These are phyloP conservation scores for Acronicta psi DNA, from an alignment of 2,888 invertebrate species.

Conservation along the genomic window DNA sequence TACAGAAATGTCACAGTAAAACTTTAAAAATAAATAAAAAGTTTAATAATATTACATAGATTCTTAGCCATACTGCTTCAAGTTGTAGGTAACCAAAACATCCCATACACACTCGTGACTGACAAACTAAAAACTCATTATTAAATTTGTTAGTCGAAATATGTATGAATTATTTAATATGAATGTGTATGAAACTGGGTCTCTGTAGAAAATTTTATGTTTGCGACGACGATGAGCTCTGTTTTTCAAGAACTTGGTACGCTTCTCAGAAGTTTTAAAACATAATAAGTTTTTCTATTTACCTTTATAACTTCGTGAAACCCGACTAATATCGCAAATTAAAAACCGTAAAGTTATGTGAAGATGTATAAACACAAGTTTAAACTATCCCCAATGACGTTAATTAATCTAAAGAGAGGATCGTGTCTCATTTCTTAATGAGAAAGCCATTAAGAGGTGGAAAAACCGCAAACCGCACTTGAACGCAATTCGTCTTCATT, in stretches of 20 bases:
- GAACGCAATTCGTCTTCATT: slow-evolving; percentile 21
- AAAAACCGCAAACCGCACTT: slow-evolving; percentile 46
- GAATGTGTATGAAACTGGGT: slow-evolving; percentile 17
- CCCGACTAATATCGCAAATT: not conserved
- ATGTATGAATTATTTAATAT: no score
- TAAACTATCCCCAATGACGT: slow-evolving; percentile 3
- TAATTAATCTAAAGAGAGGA: slow-evolving; percentile 16
- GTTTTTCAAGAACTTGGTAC: slow-evolving; percentile 12
- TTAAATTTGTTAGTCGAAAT: not conserved
- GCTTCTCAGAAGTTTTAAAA: slow-evolving; percentile 13
- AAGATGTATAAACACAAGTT: not conserved
- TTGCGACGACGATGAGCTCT: slow-evolving; percentile 3
- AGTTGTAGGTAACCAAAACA: not conserved
- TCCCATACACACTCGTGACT: not conserved
- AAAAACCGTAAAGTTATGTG: not conserved
- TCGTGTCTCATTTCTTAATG: slow-evolving; percentile 30
- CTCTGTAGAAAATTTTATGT: slow-evolving; percentile 1
- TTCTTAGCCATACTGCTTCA: no score
- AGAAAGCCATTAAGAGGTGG: slow-evolving; percentile 31
- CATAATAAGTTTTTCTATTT: slow-evolving; percentile 10
- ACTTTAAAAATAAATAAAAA: not conserved
- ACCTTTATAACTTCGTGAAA: not conserved
- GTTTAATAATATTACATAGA: not conserved
- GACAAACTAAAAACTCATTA: slow-evolving; percentile 9
- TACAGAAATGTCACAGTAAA: no score